Conservation (phyloP, 2,113 vertebrate genomes). For the Promerops cafer region DNA sequence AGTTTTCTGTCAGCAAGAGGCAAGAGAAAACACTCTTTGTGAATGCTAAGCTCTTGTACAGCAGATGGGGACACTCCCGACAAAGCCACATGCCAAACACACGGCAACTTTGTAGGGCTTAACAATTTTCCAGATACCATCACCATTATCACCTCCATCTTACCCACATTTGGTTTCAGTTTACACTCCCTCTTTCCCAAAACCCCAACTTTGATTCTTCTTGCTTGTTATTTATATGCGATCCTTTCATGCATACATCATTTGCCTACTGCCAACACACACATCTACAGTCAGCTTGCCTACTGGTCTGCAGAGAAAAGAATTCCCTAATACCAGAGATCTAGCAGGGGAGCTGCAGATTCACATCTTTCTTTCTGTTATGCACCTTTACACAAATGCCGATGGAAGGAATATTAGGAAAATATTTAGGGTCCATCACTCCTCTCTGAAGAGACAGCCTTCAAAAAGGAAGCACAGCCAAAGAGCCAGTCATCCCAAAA, state of each 20-base stretch:
- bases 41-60: neutral
- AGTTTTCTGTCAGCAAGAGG: neutral
- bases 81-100: neutral
- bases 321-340: neutral
- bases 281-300: neutral
- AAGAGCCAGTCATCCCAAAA: neutral
- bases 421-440: neutral
- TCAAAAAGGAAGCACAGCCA: neutral
- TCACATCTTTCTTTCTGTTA: neutral
- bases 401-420: neutral
- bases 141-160: neutral
- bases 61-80: neutral
- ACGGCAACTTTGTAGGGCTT: rapidly evolving
- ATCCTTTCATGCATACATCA: neutral
- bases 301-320: neutral
- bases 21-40: neutral
- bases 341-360: neutral
- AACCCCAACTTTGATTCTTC: neutral
- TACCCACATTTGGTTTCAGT: neutral
- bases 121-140: neutral
- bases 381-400: neutral
- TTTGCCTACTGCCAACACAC: neutral
- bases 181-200: neutral
- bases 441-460: neutral
- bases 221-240: neutral